phyloP scores from a whole-genome alignment of 2,888 invertebrate species.

The Epinotia brunnichana region DNA sequence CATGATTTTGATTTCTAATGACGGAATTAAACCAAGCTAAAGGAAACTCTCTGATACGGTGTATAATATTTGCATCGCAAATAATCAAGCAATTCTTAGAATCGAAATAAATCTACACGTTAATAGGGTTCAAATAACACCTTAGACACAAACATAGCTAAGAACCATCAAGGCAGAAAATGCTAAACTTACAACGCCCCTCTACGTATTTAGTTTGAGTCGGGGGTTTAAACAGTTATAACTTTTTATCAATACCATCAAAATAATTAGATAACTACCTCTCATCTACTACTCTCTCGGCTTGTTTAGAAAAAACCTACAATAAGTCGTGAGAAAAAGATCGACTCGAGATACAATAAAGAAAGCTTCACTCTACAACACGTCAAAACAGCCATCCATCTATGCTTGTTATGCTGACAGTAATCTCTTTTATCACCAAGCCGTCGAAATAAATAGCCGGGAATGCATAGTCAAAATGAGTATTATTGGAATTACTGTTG shows the following conservation, averaged over 20 bases:
- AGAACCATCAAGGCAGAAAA: no score
- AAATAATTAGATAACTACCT: neutral
- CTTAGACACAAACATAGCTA: no score
- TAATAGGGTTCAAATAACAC: no score
- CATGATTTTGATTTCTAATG: neutral
- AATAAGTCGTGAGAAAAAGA: neutral
- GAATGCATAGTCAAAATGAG: neutral
- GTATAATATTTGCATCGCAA: neutral
- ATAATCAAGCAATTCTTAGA: neutral
- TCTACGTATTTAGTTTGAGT: no score
- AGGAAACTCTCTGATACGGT: neutral
- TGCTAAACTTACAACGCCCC: no score
- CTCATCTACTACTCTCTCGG: no score
- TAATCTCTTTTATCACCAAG: neutral
- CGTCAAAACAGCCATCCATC: slow-evolving; percentile 21
- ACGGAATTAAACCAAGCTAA: neutral
- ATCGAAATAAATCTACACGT: neutral
- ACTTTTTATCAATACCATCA: slow-evolving; percentile 1
- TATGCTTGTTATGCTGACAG: slow-evolving; percentile 5
- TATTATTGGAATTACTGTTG: slow-evolving; percentile 22
- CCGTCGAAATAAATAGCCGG: neutral
- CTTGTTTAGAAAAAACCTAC: neutral
- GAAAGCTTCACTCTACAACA: neutral
- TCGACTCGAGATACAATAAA: neutral
- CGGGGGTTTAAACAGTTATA: neutral